Evolutionary conservation across 2,113 vertebrate genomes (phyloP).

Genomic region (Camelus dromedarius): DNA sequence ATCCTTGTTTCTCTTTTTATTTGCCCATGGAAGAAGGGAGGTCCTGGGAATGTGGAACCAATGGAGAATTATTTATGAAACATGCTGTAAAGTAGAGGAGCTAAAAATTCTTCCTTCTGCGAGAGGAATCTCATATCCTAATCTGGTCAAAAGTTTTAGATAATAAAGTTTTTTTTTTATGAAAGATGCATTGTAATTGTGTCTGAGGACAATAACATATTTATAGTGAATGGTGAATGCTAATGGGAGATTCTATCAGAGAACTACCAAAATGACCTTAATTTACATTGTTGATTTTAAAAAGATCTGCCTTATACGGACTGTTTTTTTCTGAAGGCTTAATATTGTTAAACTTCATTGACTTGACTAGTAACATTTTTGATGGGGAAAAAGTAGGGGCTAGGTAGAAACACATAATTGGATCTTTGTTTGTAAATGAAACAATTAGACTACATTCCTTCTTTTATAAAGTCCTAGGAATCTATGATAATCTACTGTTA

Average conservation of each 20-base stretch:
- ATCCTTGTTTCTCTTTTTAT: constrained; percentile 12
- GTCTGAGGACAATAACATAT: background rate
- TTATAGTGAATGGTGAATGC: background rate
- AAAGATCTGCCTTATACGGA: background rate
- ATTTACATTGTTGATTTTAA: constrained; percentile 41
- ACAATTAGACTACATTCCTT: background rate
- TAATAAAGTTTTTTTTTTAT: background rate
- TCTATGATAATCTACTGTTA: background rate
- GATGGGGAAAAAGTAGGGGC: background rate
- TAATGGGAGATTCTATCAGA: background rate
- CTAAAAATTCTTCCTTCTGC: constrained; percentile 10
- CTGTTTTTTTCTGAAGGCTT: background rate
- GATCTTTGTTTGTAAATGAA: background rate
- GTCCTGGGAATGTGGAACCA: background rate
- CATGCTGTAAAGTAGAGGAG: background rate
- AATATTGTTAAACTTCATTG: background rate
- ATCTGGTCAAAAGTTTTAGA: constrained; percentile 1
- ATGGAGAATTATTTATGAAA: constrained; percentile 52
- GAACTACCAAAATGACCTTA: constrained; percentile 11
- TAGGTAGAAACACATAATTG: background rate
- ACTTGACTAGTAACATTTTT: background rate
- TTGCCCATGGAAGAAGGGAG: background rate
- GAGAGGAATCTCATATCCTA: background rate
- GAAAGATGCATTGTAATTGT: constrained; percentile 14
- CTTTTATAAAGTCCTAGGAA: background rate